phyloP scores from a whole-genome alignment of 1,140 invertebrate species.

The Cotesia chilonis region DNA sequence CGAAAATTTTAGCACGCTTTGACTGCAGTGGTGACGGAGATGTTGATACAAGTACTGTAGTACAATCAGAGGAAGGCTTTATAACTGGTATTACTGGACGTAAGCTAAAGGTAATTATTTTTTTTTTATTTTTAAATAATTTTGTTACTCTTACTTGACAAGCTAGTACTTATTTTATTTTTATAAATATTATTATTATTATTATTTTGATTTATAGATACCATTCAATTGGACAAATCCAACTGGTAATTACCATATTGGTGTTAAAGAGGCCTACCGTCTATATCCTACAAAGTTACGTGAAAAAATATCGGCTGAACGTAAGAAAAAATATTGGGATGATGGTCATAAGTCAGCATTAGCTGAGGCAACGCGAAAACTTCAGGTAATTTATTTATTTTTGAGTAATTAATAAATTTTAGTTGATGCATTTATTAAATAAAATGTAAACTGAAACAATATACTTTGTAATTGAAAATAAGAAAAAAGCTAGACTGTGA shows the following conservation, averaged over 20 bases:
- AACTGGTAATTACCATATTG: constrained; percentile 81
- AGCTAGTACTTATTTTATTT: not conserved
- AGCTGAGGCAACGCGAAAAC: constrained; percentile 78
- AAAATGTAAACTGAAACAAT: constrained; percentile 14
- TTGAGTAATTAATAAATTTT: constrained; percentile 9
- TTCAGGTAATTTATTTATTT: constrained; percentile 66
- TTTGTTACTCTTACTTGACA: too few relatives aligned
- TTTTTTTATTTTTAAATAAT: not conserved
- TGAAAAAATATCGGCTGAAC: constrained; percentile 84
- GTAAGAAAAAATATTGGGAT: constrained; percentile 88
- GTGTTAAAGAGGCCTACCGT: constrained; percentile 86
- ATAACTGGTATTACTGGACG: constrained; percentile 89
- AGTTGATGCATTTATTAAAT: constrained; percentile 22
- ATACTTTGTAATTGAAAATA: not conserved
- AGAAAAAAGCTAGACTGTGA: constrained; percentile 15
- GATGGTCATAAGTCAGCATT: constrained; percentile 79
- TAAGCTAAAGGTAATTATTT: constrained; percentile 78
- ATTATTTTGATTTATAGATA: constrained; percentile 69
- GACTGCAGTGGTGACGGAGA: constrained; percentile 96
- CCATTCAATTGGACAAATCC: constrained; percentile 87
- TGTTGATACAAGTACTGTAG: constrained; percentile 87
- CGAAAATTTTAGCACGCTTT: constrained; percentile 93
- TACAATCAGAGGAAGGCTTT: constrained; percentile 77
- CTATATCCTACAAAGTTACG: constrained; percentile 85
- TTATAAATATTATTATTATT: constrained; percentile 19